Base-by-base conservation (phyloP, 2,888 invertebrate genomes). In the Lobophora halterata region DNA sequence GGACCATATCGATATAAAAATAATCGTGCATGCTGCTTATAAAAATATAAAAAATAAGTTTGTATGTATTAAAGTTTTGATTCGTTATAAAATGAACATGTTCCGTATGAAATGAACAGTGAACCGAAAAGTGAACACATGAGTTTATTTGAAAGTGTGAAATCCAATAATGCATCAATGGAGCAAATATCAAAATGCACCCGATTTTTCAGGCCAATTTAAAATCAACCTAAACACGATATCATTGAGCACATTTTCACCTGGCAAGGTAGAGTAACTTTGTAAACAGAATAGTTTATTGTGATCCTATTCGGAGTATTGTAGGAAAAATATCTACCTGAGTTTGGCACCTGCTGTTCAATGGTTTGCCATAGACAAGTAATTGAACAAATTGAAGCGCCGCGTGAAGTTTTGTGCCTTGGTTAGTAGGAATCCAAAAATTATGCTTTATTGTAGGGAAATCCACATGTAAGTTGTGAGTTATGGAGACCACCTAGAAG, bases 241-340 rank as follows among this genome's bases (percentile, higher is more conserved):
- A 6, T 3, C 2, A 8, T 35, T 29, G 14, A 20, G n/a, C 5
- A 4, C n/a, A 17, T 24, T 27, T 35, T 6, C 5, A 20, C 6
- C 16, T 6, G 16, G 26, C 25, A 29, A 10, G 34, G 33, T 27
- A 45, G 45, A 49, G 46, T 43, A 45, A 39, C 36, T 19, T 43
- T 34, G 44, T 36, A 25, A 17, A 34, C 17, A 44, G 38, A 52
- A 47, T 52, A 48, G n/a, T n/a, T 36, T 38, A 53, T 57, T 56
- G 46, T 57, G 49, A 40, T 47, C 49, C 45, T 47, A 54, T 53
- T 50, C 20, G 42, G 31, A 37, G 58, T 57, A 72, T 68, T 71
- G 65, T 73, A 67, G 30, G 31, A 41, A 35, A 32, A 76, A 80
- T 71, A 63, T 66, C 76, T 82, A 83, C 86, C 85, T 85, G 82